Conservation (phyloP, 2,888 invertebrate genomes). For the Pristionchus japonicus region DNA sequence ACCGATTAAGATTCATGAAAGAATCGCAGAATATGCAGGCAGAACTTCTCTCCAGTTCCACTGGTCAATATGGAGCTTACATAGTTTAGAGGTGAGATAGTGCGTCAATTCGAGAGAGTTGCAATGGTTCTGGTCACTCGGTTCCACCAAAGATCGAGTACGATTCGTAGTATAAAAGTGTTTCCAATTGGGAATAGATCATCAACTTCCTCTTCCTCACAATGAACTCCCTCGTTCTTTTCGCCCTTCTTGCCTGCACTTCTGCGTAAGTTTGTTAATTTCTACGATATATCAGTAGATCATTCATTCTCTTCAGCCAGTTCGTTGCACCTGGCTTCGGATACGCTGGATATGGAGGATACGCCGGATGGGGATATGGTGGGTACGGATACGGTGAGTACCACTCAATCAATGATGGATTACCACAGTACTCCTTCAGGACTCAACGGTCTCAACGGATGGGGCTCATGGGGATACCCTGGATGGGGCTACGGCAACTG, state of each 20-base stretch:
- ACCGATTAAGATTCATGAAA: too few relatives aligned
- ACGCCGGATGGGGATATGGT: slow-evolving; percentile 5
- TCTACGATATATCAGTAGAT: not conserved
- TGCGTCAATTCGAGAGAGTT: not conserved
- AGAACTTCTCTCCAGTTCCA: too few relatives aligned
- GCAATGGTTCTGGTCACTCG: slow-evolving; percentile 17
- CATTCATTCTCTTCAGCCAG: not conserved
- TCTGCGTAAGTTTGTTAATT: not conserved
- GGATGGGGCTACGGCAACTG: slow-evolving; percentile 33
- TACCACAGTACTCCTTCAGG: not conserved
- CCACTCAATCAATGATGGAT: not conserved
- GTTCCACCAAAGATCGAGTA: slow-evolving; percentile 15
- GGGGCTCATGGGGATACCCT: slow-evolving; percentile 23
- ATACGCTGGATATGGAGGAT: slow-evolving; percentile 8
- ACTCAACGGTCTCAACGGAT: not conserved
- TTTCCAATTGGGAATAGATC: not conserved
- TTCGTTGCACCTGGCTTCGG: not conserved
- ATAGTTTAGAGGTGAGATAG: not conserved
- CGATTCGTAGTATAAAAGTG: not conserved
- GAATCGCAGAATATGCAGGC: too few relatives aligned
- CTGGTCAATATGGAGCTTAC: not conserved
- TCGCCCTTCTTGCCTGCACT: not conserved
- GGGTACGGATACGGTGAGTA: slow-evolving; percentile 9
- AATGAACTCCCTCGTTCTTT: slow-evolving; percentile 23
- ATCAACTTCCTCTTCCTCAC: not conserved